phyloP scores from a whole-genome alignment of 2,113 vertebrate genomes.

The Apeltes quadracus region DNA sequence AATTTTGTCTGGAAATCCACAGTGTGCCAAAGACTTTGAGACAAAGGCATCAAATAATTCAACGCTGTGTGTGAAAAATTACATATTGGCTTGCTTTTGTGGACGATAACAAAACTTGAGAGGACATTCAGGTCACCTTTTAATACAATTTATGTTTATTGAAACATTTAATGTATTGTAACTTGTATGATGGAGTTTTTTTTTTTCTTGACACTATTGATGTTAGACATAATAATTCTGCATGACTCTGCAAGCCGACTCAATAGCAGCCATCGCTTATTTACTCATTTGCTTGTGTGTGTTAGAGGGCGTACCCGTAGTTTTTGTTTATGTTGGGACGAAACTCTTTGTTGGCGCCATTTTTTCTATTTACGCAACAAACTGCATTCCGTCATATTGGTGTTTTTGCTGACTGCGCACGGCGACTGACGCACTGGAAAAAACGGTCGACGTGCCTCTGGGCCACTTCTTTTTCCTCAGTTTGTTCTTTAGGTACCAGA shows the following conservation, averaged over 20 bases:
- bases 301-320: constrained; percentile 28
- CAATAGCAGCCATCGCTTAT: constrained; percentile 28
- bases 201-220: constrained; percentile 14
- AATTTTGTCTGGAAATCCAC: too few relatives aligned
- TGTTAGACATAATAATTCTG: constrained; percentile 35
- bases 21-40: not conserved
- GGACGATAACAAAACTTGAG: not conserved
- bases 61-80: not conserved
- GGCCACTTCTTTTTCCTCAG: constrained; percentile 43
- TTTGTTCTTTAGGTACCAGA: constrained; percentile 43
- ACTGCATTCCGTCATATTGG: constrained; percentile 66
- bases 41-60: not conserved
- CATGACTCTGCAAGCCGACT: constrained; percentile 45
- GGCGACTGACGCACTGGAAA: constrained; percentile 70
- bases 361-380: constrained; percentile 61
- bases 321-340: constrained; percentile 70
- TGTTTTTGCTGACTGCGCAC: constrained; percentile 71
- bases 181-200: not conserved
- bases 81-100: not conserved
- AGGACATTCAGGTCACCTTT: not conserved
- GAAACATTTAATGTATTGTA: not conserved
- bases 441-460: constrained; percentile 55
- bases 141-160: not conserved
- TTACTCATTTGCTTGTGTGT: constrained; percentile 50
- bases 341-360: constrained; percentile 52